Percentiles rank a stretch among this genome's conserved stretches.
phyloP scores from a whole-genome alignment of 2,113 vertebrate species.

The Lophotis ruficrista region DNA sequence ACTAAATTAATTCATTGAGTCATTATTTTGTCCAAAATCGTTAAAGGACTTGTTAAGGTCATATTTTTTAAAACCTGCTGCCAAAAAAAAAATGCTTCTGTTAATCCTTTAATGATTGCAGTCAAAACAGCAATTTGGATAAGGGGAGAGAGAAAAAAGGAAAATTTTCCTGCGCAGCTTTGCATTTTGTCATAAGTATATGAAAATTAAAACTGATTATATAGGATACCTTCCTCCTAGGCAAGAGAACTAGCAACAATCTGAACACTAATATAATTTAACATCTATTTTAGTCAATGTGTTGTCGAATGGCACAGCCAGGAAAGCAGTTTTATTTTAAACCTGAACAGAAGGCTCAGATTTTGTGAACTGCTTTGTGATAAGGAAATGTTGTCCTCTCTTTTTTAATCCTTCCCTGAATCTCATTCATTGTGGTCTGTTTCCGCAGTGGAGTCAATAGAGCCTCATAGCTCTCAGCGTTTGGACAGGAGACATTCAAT shows the following conservation, averaged over 20 bases:
- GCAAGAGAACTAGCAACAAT: neutral
- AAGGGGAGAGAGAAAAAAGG: neutral
- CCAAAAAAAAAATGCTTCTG: neutral
- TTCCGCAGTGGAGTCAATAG: constrained; percentile 49
- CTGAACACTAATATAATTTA: neutral
- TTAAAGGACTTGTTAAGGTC: neutral
- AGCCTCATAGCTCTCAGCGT: constrained; percentile 13
- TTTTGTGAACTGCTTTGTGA: neutral
- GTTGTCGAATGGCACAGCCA: neutral
- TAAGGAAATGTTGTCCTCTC: neutral
- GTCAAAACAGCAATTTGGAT: neutral
- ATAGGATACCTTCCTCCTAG: neutral
- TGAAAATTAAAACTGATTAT: neutral
- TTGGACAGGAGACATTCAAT: constrained; percentile 48
- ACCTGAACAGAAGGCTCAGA: neutral
- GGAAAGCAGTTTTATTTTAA: neutral
- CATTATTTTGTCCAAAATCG: neutral
- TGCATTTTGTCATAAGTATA: neutral
- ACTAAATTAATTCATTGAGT: neutral
- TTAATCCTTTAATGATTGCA: neutral
- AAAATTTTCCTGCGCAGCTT: neutral
- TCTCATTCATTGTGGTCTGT: neutral
- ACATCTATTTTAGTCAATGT: neutral
- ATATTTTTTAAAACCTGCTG: neutral
- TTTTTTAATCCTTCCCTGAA: constrained; percentile 25